Conservation (phyloP, 2,797 vertebrate genomes). For the Anniella stebbinsi region DNA sequence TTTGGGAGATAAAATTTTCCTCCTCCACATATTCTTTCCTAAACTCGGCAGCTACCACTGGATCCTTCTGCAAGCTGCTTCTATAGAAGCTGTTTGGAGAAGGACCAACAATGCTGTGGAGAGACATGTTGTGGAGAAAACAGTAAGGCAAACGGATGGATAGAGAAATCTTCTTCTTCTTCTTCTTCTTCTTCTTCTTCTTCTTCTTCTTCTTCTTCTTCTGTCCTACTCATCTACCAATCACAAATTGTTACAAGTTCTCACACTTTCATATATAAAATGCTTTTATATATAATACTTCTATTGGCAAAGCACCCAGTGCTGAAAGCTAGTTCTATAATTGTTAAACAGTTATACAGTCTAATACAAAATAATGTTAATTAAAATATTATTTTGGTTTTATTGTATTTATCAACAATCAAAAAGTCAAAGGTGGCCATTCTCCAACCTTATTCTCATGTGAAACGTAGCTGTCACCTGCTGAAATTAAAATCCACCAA, state of each 20-base stretch:
- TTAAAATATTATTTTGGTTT: neutral
- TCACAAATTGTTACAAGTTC: neutral
- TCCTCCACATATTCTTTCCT: neutral
- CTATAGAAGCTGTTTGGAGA: neutral
- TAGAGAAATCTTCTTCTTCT: neutral
- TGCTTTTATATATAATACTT: neutral
- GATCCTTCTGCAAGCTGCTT: neutral
- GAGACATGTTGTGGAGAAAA: neutral
- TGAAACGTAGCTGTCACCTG: slow-evolving; percentile 5
- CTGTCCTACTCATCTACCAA: neutral
- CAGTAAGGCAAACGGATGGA: too few species aligned
- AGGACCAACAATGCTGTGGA: neutral
- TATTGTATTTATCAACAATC: neutral
- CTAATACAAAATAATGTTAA: neutral
- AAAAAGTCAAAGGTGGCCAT: neutral
- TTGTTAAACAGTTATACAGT: neutral
- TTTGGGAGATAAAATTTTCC: neutral
- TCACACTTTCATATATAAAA: neutral
- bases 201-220: neutral
- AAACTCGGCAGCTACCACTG: neutral
- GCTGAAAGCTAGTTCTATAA: neutral
- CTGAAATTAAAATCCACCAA: slow-evolving; percentile 23
- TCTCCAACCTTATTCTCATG: neutral
- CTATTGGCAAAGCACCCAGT: neutral
- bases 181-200: neutral